Evolutionary conservation across 2,113 vertebrate species (phyloP), one percentile per base, ranked within the genome.

Genomic region (Kryptolebias marmoratus): DNA sequence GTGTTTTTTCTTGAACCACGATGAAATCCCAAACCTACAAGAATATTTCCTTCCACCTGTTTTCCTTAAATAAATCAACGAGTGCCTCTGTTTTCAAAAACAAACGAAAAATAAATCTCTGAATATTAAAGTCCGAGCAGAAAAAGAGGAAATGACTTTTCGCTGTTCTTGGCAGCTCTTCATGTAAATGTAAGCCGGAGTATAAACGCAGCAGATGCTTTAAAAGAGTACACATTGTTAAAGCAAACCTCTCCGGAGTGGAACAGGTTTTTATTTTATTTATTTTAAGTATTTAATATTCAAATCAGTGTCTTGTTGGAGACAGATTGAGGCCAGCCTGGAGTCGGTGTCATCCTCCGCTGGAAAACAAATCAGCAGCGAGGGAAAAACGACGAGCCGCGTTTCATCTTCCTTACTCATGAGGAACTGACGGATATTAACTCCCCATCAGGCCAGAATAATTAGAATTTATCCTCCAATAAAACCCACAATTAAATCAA

Each of bases 381-480:
- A 71, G 82, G 78, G 80, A 85, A 79, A 68, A 76, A 82, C 55
- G 13, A 68, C 0, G 64, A 81, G 77, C 75, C 2, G 6, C 10
- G 45, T 72, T 88, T 77, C 80, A 64, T 89, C 87, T 81, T 95
- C 82, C 93, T 95, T 96, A 96, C 96, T 80, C 76, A 11, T 36
- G 52, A 55, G 39, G 85, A 88, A 88, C 80, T 89, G 87, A 86
- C 32, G 49, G 81, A 79, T 83, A 88, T 85, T 88, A 88, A 89
- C 83, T 84, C 88, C 83, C 87, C 81, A 76, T 89, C 96, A 96
- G 95, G 95, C 95, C 64, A 92, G 92, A 94, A 91, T 95, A 96
- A 96, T 96, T 95, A 96, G 92, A 95, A 96, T 95, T 94, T 94
- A 93, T 94, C 95, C 92, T 93, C 76, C 95, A 95, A 96, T 96